phyloP scores from a whole-genome alignment of 2,797 vertebrate genomes.

The Falco cherrug region DNA sequence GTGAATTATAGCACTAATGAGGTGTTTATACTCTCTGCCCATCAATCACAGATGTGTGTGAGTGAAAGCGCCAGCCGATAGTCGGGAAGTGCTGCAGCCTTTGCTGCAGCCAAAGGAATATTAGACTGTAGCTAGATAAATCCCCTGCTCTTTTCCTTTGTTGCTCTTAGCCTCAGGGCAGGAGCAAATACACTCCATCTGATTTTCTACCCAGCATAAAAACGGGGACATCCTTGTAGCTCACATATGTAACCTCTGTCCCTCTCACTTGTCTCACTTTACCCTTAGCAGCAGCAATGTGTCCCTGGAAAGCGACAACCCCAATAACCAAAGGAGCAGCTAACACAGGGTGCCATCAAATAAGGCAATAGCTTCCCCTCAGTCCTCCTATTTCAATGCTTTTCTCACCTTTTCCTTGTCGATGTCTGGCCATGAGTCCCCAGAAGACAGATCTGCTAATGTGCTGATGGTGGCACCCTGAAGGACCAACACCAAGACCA shows the following conservation, averaged over 20 bases:
- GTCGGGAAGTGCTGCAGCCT: slow-evolving; percentile 39
- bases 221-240: background rate
- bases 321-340: background rate
- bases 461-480: background rate
- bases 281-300: background rate
- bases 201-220: background rate
- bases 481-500: background rate
- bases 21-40: slow-evolving; percentile 66
- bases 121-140: slow-evolving; percentile 20
- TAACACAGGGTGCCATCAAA: background rate
- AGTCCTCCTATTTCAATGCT: background rate
- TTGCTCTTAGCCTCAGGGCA: slow-evolving; percentile 10
- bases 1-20: slow-evolving; percentile 62
- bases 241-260: background rate
- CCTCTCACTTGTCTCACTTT: background rate
- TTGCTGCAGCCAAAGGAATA: slow-evolving; percentile 22
- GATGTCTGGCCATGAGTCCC: background rate
- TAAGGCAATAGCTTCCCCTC: background rate
- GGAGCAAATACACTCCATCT: background rate
- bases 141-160: background rate
- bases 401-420: background rate
- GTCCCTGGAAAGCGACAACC: background rate
- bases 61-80: slow-evolving; percentile 42
- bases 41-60: slow-evolving; percentile 64
- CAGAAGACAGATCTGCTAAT: background rate